These are phyloP conservation scores for Darevskia nairensis DNA, from an alignment of 2,797 vertebrate species.

Conservation along the genomic window DNA sequence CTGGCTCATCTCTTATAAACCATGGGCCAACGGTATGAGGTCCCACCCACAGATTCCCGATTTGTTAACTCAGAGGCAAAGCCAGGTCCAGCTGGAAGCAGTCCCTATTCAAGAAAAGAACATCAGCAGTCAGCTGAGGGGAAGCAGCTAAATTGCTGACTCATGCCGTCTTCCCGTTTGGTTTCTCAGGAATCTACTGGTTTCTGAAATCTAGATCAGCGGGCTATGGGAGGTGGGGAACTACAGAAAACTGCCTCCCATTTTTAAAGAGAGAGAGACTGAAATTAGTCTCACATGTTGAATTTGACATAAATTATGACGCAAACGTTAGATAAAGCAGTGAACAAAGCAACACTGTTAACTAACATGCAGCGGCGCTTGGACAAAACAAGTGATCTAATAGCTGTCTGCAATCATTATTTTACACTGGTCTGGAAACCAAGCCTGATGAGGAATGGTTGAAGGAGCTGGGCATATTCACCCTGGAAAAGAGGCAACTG, in stretches of 20 bases:
- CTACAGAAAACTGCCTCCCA: not conserved
- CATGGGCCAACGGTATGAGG: constrained; percentile 57
- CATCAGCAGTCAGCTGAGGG: constrained; percentile 15
- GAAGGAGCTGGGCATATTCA: too few species aligned
- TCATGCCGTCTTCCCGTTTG: constrained; percentile 57
- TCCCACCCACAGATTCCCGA: constrained; percentile 71
- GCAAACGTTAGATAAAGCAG: not conserved
- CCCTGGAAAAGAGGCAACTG: too few species aligned
- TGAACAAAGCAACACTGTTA: not conserved
- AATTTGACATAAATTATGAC: not conserved
- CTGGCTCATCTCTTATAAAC: constrained; percentile 69
- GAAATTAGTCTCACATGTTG: not conserved
- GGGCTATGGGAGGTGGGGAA: not conserved
- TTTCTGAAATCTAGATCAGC: constrained; percentile 57
- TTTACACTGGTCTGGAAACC: too few species aligned
- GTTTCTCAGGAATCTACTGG: constrained; percentile 68
- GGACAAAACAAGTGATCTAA: not conserved
- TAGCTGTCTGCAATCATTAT: too few species aligned
- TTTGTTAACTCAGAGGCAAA: constrained; percentile 49
- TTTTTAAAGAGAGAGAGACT: not conserved
- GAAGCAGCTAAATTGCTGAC: constrained; percentile 55
- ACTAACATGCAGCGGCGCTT: not conserved
- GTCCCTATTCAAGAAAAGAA: constrained; percentile 60
- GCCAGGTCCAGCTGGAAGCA: constrained; percentile 60
- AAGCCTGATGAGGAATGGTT: too few species aligned